A percentile compares a stretch with the other conserved stretches of the same genome.
Conservation (phyloP, 2,888 invertebrate genomes). For the Bombyx huttoni region DNA sequence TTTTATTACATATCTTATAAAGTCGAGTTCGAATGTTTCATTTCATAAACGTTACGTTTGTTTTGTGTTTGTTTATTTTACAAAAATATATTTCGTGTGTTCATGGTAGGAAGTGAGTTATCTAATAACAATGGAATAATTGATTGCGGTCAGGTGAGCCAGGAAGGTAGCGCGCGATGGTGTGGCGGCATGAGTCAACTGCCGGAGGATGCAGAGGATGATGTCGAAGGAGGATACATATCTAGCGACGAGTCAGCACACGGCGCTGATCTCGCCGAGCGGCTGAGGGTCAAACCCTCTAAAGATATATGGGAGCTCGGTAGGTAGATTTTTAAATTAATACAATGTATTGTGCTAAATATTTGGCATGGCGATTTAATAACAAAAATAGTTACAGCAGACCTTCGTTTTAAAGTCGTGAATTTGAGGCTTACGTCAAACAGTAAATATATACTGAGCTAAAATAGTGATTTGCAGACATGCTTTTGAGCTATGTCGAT, state of each 20-base stretch:
- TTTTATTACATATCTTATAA: background rate
- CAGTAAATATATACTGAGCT: background rate
- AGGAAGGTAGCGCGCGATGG: constrained; percentile 53
- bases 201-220: constrained; percentile 53
- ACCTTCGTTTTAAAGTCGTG: background rate
- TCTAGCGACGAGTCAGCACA: constrained; percentile 71
- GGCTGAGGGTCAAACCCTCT: constrained; percentile 53
- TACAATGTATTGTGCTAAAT: background rate
- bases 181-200: constrained; percentile 48
- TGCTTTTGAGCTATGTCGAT: background rate
- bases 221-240: constrained; percentile 54
- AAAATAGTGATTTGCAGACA: background rate
- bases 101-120: background rate
- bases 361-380: background rate
- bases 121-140: constrained; percentile 1
- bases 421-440: background rate
- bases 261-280: constrained; percentile 56
- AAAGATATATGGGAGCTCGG: constrained; percentile 64
- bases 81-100: background rate
- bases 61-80: background rate
- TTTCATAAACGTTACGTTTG: background rate
- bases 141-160: constrained; percentile 29
- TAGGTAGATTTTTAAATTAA: constrained; percentile 12
- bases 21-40: background rate
- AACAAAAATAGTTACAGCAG: background rate